Base-by-base conservation (phyloP, 2,113 vertebrate genomes). In the Morone saxatilis region DNA sequence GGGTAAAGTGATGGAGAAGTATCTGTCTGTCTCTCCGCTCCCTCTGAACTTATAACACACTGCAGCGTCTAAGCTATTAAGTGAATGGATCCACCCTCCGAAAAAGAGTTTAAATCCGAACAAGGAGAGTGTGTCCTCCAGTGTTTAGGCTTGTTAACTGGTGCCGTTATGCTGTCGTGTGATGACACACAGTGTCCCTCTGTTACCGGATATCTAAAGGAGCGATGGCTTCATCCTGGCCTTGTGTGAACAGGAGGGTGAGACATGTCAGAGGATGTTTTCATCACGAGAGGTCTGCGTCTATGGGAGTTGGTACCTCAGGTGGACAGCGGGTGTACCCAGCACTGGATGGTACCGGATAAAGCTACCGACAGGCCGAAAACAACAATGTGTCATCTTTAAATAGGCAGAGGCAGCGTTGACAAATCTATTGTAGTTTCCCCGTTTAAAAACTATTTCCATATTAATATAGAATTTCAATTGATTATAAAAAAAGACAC, bases 151-250 rank as follows among this genome's bases (percentile, higher is more conserved):
- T 38, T 41, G 48, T 76, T 45, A 54, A 67, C 54, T 40, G 20
- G 45, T n/a, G 50, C 50, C 20, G 17, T 78, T 22, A 38, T 80
- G 68, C 70, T 69, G 70, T 9, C 66, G n/a, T 69, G 56, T 48
- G 70, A 80, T 57, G 84, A 69, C 69, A 67, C 60, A 69, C 69
- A 47, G 20, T 68, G 72, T 53, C 8, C 63, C 60, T 40, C 48
- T 82, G 71, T 85, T 61, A 86, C 47, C 53, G 31, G 71, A 88
- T 84, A 66, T 82, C 41, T 47, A 20, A 71, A 62, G 81, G 67
- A 60, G 66, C 4, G 11, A 22, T 70, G 68, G 57, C 67, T 51
- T 56, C 7, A 47, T 51, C 43, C 54, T 13, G 51, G 14, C 56
- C 47, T 43, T 75, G 67, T 59, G 73, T 74, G 74, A 68, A 81